Evolutionary conservation across 2,797 vertebrate species (phyloP).

Genomic region (Ispidina lecontei): DNA sequence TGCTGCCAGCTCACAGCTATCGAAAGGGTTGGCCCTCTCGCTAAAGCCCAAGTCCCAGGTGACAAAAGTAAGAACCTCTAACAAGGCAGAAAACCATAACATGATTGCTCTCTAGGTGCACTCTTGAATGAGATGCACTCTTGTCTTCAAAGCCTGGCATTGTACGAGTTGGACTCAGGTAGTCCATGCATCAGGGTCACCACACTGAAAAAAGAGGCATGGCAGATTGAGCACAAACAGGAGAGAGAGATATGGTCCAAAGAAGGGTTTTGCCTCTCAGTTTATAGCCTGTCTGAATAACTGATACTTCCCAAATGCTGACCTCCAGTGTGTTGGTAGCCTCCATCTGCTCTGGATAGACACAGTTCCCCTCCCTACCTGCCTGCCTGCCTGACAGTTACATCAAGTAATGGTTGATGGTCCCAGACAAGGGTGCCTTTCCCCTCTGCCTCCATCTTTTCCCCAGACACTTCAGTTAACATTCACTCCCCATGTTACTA

Average conservation of each 20-base stretch:
- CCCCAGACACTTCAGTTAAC: neutral
- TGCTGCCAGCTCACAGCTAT: conserved; percentile 30
- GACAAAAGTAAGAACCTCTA: conserved; percentile 9
- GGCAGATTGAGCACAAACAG: neutral
- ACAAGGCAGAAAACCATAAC: conserved; percentile 4
- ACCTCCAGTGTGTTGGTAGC: neutral
- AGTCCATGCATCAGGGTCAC: neutral
- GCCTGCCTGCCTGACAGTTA: neutral
- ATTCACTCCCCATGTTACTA: neutral
- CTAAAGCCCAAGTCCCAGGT: neutral
- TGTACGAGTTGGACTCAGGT: neutral
- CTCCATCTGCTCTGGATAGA: neutral
- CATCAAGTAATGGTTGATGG: neutral
- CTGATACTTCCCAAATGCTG: neutral
- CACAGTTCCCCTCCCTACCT: neutral
- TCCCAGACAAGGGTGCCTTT: neutral
- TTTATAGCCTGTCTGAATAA: neutral
- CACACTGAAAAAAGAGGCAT: neutral
- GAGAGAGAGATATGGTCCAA: neutral
- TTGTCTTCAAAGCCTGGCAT: neutral
- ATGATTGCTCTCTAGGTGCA: neutral
- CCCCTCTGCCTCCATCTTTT: neutral
- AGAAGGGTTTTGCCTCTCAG: neutral
- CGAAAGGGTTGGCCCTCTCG: conserved; percentile 32
- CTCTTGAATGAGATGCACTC: neutral